Base-by-base conservation (phyloP, 2,888 invertebrate species). In the Hydriomena furcata region DNA sequence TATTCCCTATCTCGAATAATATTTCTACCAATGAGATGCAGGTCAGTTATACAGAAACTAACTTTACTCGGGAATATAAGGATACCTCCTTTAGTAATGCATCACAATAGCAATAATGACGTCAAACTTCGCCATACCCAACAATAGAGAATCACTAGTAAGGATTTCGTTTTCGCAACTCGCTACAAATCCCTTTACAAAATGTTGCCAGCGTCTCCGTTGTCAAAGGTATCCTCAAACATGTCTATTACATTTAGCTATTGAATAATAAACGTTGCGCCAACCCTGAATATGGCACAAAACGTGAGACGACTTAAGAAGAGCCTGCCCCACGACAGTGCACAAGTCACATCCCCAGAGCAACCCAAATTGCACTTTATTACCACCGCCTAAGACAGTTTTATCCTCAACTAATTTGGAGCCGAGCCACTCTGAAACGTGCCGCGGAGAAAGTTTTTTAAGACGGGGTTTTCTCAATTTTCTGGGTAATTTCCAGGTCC, bases 241-340 rank as follows among this genome's bases (percentile, higher is more conserved):
- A 78, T 73, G 74, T 76, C 75, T 76, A 79, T 79, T 79, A 82
- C 79, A 75, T 79, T 79, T 76, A 74, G 76, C 74, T 79, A 82
- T 79, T 82, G 80, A 81, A 83, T 83, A 82, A 82, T 82, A 82
- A 82, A 82, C 80, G 81, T 71, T 68, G 71, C 61, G 75, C 68
- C 71, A 69, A 63, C 66, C 68, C 66, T 65, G 65, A 63, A 73
- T 74, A 80, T 80, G 70, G 67, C 69, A 60, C 58, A 60, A 62
- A 61, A 83, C 83, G 83, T 84, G 83, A 74, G 68, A 40, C 48
- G 80, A 78, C 68, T 82, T 63, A 61, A 57, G 63, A 66, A 68
- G 58, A 53, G 51, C 51, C 58, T 42, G 34, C 47, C 52, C 47
- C 46, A 61, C 56, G 56, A 66, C 60, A 66, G 68, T 70, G 70